Evolutionary conservation across 2,888 invertebrate species (phyloP), one percentile per base, ranked within the genome.

Genomic region (Junonia oenone): DNA sequence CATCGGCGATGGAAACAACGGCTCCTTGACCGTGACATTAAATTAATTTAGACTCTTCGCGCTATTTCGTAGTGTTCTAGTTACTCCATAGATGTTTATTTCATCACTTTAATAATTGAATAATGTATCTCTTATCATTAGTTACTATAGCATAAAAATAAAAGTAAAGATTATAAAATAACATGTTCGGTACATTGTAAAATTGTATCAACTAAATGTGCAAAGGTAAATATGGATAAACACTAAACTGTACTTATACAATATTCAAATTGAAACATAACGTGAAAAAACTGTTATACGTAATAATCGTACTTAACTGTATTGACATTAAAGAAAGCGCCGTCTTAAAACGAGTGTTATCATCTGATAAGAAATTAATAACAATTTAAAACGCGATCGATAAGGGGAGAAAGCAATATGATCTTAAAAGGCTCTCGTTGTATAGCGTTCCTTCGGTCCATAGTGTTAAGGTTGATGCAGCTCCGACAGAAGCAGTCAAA

Each of bases 401-500:
- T 72, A 72, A 69, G 64, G 65, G 54, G 69, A 67, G 74, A 75
- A 76, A 76, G 73, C 69, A 66, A 68, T 65, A 61, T 66, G 65
- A 68, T 66, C 63, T 59, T 59, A 49, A 55, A 40, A 38, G 56
- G 49, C 40, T 61, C 55, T 47, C 58, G 38, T 15, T 57, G 62
- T 58, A 69, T 67, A 64, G 61, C 60, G 59, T 68, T 61, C 63
- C 56, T 58, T 66, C 57, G 40, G 62, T 38, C 68, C 67, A 68
- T 76, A 66, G 73, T 69, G 70, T 75, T 77, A 75, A 76, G 50
- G 56, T 49, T 46, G 58, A 73, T 77, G 76, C 77, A 71, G 80
- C 75, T 78, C 78, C 73, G 81, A 75, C 70, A 74, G 71, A 71
- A 79, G 81, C 69, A 68, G 80, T 72, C 66, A 66, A 75, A 89